Base-by-base conservation (phyloP, 2,113 vertebrate genomes). In the Candoia aspera region DNA sequence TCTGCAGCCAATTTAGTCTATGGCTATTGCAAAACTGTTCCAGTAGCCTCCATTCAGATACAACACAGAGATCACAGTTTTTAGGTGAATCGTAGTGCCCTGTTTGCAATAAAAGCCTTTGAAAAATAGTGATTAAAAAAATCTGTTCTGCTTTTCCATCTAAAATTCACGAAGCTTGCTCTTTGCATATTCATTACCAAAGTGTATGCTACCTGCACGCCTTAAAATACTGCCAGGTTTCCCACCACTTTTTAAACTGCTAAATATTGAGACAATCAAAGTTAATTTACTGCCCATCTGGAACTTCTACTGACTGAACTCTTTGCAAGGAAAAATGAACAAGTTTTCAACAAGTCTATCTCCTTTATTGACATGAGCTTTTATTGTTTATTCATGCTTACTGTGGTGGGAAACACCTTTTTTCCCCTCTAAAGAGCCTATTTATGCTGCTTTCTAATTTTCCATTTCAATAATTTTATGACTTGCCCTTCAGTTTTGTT, bases 401-500 rank as follows among this genome's bases (percentile, higher is more conserved):
- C 87, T 93, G 93, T 90, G 95, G 91, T 86, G 15, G 91, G 91
- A 87, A 97, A 96, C 95, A 96, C 94, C 94, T 95, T 91, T 96
- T 97, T 95, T 94, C 87, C 73, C 37, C 73, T 97, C 94, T 91
- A 85, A 93, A 95, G 84, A 97, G 87, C 87, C 92, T 95, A 87
- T 94, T 97, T 95, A 96, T 93, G 88, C 89, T 92, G 62, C 92
- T 95, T 97, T 96, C 95, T 96, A 95, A 97, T 98, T 97, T 97
- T 97, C 97, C 96, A 96, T 93, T 94, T 94, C 95, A 94, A 42
- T 95, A 94, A 87, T 88, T 98, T 97, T 97, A 96, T 54, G 53
- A 92, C 86, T 93, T 93, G 95, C 94, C 94, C 95, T 95, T 96
- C 92, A 84, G 24, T 68, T 96, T 64, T 89, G 58, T 84, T 12